Conservation (phyloP, 2,797 vertebrate species). For the Emys orbicularis region DNA sequence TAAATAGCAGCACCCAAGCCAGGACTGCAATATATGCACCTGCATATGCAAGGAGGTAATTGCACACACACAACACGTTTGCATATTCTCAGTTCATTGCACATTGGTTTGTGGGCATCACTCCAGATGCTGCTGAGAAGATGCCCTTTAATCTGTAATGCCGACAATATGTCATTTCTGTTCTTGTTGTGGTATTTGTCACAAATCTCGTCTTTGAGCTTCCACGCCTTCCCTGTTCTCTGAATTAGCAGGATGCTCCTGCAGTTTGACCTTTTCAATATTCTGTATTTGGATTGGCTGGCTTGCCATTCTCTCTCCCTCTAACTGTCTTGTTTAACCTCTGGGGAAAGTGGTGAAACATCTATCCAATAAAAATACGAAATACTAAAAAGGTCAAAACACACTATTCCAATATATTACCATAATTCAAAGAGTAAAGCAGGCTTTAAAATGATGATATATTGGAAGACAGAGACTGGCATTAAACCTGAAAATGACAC, state of each 20-base stretch:
- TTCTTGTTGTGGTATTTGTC: not conserved
- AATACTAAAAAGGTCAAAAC: constrained; percentile 81
- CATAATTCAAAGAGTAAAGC: constrained; percentile 78
- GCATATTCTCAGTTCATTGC: not conserved
- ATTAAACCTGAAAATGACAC: constrained; percentile 71
- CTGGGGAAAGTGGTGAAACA: constrained; percentile 71
- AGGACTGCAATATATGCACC: fast-evolving
- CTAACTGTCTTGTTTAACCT: constrained; percentile 40
- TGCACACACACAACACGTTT: not conserved
- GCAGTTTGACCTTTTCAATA: constrained; percentile 77
- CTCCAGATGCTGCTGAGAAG: not conserved
- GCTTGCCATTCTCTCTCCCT: not conserved
- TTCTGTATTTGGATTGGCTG: constrained; percentile 67
- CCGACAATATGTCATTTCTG: not conserved
- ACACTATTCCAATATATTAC: constrained; percentile 83
- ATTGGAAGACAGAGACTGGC: constrained; percentile 73
- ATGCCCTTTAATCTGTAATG: not conserved
- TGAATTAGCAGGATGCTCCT: constrained; percentile 69
- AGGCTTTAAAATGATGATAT: constrained; percentile 78
- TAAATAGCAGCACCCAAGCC: not conserved
- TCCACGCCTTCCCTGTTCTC: constrained; percentile 26
- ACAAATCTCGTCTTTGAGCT: not conserved
- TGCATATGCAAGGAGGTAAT: fast-evolving
- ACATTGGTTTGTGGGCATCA: fast-evolving
- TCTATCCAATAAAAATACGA: constrained; percentile 78